Conservation (phyloP, 2,113 vertebrate species). For the Cephalophus harveyi region DNA sequence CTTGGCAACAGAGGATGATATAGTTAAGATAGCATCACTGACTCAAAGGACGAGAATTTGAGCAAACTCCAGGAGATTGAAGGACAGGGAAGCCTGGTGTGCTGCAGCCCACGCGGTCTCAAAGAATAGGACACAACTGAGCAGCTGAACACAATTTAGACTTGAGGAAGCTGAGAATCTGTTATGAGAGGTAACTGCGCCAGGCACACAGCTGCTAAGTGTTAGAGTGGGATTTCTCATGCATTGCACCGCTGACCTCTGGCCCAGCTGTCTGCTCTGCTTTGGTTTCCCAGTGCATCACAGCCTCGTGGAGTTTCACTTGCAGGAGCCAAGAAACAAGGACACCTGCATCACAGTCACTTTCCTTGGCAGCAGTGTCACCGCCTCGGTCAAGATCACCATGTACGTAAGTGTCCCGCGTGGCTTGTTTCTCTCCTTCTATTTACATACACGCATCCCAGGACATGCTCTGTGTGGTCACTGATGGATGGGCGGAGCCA, state of each 20-base stretch:
- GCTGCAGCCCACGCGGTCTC: background rate
- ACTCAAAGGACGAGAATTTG: background rate
- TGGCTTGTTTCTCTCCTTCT: background rate
- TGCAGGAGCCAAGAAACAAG: constrained; percentile 71
- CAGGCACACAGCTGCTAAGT: background rate
- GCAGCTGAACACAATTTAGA: background rate
- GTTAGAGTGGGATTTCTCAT: background rate
- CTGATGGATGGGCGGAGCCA: background rate
- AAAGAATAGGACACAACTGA: background rate
- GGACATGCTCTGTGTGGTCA: background rate
- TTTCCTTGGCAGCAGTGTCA: constrained; percentile 70
- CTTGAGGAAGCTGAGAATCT: background rate
- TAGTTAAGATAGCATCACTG: background rate
- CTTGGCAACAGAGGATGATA: background rate
- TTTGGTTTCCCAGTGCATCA: constrained; percentile 78
- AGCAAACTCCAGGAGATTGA: background rate
- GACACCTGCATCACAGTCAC: constrained; percentile 76
- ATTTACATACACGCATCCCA: background rate
- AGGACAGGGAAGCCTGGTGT: background rate
- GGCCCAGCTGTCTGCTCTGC: background rate
- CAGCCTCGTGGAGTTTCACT: constrained; percentile 80
- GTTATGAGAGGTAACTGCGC: background rate
- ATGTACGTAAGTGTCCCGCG: constrained; percentile 77
- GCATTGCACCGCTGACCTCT: background rate
- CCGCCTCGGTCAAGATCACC: constrained; percentile 73